These are phyloP conservation scores for Drosophila demipolita DNA, from an alignment of 2,888 invertebrate species.

Conservation along the genomic window DNA sequence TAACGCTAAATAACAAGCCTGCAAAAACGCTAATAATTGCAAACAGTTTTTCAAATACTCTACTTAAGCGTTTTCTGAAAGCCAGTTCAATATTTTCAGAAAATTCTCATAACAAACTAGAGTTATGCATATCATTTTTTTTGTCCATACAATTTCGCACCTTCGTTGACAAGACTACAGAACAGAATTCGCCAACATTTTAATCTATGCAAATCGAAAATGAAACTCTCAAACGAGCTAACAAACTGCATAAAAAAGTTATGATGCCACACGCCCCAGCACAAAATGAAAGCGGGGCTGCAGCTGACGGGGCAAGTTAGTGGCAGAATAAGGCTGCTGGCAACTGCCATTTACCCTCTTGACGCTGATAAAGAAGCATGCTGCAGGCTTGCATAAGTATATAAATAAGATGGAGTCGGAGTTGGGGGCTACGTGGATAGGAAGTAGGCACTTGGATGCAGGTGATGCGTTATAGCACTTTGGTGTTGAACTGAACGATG, in stretches of 20 bases:
- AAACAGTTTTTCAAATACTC: constrained; percentile 18
- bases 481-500: neutral
- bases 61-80: neutral
- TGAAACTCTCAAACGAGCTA: neutral
- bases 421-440: constrained; percentile 3
- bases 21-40: neutral
- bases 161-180: neutral
- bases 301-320: neutral
- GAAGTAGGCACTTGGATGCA: constrained; percentile 25
- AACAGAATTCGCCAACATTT: neutral
- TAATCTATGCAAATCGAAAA: neutral
- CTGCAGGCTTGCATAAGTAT: constrained; percentile 10
- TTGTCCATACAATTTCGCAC: too few species aligned
- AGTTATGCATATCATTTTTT: neutral
- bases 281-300: neutral
- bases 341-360: constrained; percentile 15
- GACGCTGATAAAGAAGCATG: constrained; percentile 25
- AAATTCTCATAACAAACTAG: neutral
- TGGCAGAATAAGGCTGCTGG: constrained; percentile 10
- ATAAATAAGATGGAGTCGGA: neutral
- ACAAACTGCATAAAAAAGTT: constrained; percentile 8
- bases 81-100: neutral
- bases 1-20: constrained; percentile 29
- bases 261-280: neutral
- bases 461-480: constrained; percentile 38